Conservation (phyloP, 2,888 invertebrate species). For the Brachycybe producta region DNA sequence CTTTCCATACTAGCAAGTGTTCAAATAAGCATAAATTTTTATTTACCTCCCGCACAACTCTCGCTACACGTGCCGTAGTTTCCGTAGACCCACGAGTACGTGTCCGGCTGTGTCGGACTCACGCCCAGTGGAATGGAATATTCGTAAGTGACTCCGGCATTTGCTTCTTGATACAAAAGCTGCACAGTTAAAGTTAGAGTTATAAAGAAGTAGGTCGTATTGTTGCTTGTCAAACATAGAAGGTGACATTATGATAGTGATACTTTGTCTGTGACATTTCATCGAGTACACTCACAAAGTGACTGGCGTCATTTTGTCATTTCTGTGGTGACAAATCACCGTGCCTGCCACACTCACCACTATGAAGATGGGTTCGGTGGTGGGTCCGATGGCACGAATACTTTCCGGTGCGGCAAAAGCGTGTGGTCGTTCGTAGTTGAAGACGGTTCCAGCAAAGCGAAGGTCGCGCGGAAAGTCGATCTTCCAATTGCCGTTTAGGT, state of each 20-base stretch:
- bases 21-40: no score
- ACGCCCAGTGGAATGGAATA: constrained; percentile 71
- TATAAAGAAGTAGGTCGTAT: no score
- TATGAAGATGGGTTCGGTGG: constrained; percentile 73
- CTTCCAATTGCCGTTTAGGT: constrained; percentile 86
- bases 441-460: constrained; percentile 66
- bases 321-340: no score
- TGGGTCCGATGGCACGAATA: constrained; percentile 71
- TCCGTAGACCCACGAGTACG: constrained; percentile 69
- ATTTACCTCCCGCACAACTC: constrained; percentile 77
- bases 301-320: no score
- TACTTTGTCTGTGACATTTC: no score
- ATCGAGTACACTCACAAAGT: no score
- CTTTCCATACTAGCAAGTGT: no score
- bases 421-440: constrained; percentile 74
- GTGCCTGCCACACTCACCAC: constrained; percentile 60
- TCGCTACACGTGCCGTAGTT: constrained; percentile 66
- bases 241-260: no score
- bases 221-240: no score
- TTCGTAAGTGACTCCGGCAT: constrained; percentile 75
- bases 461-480: constrained; percentile 77
- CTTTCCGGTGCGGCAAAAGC: constrained; percentile 74
- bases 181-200: constrained; percentile 34
- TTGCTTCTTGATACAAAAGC: constrained; percentile 67
- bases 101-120: constrained; percentile 45